phyloP scores from a whole-genome alignment of 2,113 vertebrate genomes.

The Nothocercus julius region DNA sequence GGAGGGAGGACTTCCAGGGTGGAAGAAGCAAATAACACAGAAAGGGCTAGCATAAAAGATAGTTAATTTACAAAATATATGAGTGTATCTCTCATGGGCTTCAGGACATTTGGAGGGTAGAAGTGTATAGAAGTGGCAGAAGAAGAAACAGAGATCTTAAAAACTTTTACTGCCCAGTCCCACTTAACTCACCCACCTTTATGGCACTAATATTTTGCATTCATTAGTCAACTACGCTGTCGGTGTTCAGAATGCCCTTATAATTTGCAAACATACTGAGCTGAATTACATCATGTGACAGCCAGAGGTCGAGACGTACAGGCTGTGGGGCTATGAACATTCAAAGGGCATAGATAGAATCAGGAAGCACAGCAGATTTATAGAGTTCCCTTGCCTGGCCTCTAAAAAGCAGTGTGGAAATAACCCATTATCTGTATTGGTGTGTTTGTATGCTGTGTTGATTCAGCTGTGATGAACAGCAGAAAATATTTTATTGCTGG shows the following conservation, averaged over 20 bases:
- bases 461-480: conserved; percentile 40
- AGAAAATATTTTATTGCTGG: conserved; percentile 49
- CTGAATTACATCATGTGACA: not conserved
- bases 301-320: not conserved
- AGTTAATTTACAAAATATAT: not conserved
- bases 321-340: not conserved
- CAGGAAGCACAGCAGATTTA: conserved; percentile 1
- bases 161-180: not conserved
- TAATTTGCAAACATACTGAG: fast-evolving
- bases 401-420: conserved; percentile 26
- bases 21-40: not conserved
- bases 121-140: not conserved
- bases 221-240: not conserved
- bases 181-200: not conserved
- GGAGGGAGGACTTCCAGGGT: not conserved
- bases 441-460: conserved; percentile 47
- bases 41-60: not conserved
- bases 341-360: not conserved
- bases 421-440: conserved; percentile 16
- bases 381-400: not conserved
- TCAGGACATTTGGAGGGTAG: not conserved
- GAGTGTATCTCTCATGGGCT: not conserved
- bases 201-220: not conserved
- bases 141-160: not conserved
- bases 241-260: not conserved